These are phyloP conservation scores for Andricus grossulariae DNA, from an alignment of 1,140 invertebrate genomes.

Conservation along the genomic window DNA sequence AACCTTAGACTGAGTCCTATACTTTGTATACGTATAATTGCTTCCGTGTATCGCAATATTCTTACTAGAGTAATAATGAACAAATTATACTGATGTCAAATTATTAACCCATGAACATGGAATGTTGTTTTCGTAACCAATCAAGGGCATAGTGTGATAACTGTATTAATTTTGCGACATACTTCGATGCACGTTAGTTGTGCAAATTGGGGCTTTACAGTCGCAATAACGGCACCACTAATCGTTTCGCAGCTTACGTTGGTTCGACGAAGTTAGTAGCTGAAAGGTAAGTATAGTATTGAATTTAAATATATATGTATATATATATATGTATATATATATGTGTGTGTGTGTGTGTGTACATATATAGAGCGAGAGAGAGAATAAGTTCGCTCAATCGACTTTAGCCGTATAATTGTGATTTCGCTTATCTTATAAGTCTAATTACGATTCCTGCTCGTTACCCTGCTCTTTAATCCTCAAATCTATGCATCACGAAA, in stretches of 20 bases:
- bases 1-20: too few relatives aligned
- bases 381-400: conserved; percentile 14
- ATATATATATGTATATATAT: not conserved
- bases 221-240: conserved; percentile 16
- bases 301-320: not conserved
- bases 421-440: conserved; percentile 27
- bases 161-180: conserved; percentile 21
- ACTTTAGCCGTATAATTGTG: not conserved
- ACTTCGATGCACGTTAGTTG: conserved; percentile 14
- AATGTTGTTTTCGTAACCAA: not conserved
- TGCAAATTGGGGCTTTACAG: conserved; percentile 23
- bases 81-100: too few relatives aligned
- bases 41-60: too few relatives aligned
- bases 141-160: not conserved
- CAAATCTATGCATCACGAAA: conserved; percentile 11
- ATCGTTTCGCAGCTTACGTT: conserved; percentile 17
- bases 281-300: not conserved
- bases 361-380: not conserved
- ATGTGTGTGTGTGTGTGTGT: too few relatives aligned
- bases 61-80: too few relatives aligned
- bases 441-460: conserved; percentile 21
- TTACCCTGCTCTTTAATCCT: conserved; percentile 14
- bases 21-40: too few relatives aligned
- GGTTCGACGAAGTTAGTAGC: conserved; percentile 11
- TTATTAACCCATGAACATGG: too few relatives aligned